These are phyloP conservation scores for Leptoteleia sp. DNA, from an alignment of 1,140 invertebrate genomes.

Conservation along the genomic window DNA sequence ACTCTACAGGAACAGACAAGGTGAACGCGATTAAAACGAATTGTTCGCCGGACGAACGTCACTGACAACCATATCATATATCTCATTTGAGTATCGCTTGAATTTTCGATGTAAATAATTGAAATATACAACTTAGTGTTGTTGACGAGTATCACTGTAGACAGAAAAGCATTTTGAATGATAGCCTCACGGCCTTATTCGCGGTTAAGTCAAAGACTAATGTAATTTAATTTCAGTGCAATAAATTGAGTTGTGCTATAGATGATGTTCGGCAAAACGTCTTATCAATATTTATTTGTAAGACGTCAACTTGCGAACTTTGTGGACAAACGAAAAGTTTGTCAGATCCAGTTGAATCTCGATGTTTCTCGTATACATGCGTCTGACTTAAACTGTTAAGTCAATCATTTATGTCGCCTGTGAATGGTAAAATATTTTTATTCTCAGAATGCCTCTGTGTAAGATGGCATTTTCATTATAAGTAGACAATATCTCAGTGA, in stretches of 20 bases:
- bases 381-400: conserved; percentile 27
- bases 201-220: conserved; percentile 68
- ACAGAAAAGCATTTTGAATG: conserved; percentile 41
- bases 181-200: conserved; percentile 56
- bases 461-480: conserved; percentile 5
- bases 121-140: conserved; percentile 52
- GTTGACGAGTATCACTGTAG: conserved; percentile 48
- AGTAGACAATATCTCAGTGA: conserved; percentile 12
- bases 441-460: conserved; percentile 7
- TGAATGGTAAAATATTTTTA: conserved; percentile 18
- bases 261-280: conserved; percentile 5
- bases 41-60: conserved; percentile 63
- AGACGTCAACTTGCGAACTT: conserved; percentile 13
- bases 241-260: conserved; percentile 58
- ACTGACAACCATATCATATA: conserved; percentile 55
- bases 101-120: conserved; percentile 62
- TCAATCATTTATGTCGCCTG: conserved; percentile 12
- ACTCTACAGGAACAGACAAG: conserved; percentile 18
- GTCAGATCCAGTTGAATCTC: conserved; percentile 5
- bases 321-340: conserved; percentile 3
- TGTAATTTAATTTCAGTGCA: conserved; percentile 66
- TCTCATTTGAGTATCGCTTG: conserved; percentile 44
- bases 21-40: conserved; percentile 46
- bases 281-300: conserved; percentile 28
- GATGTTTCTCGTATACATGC: conserved; percentile 23